Percentiles rank a stretch among this genome's conserved stretches.
Conservation (phyloP, 1,140 invertebrate species). For the Acromyrmex echinatior region DNA sequence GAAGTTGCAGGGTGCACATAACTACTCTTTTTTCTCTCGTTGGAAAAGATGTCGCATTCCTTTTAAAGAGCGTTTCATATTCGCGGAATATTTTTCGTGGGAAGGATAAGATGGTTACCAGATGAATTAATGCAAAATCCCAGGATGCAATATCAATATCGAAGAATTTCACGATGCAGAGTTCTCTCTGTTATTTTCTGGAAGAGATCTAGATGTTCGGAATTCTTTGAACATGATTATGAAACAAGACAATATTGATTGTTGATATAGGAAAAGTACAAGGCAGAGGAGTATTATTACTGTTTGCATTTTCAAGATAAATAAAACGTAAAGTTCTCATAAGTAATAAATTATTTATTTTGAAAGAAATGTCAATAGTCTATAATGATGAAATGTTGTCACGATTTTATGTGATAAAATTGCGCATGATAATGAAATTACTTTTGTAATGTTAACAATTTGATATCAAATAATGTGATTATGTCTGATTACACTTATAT, state of each 20-base stretch:
- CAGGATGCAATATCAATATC: conserved; percentile 4
- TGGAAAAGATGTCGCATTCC: not conserved
- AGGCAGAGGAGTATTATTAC: not conserved
- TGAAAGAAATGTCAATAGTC: not conserved
- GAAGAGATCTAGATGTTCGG: not conserved
- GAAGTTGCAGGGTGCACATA: not conserved
- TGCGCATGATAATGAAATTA: not conserved
- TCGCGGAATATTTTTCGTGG: conserved; percentile 14
- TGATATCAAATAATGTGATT: conserved; percentile 1
- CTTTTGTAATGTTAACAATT: not conserved
- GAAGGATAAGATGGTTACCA: conserved; percentile 4
- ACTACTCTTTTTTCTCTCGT: conserved; percentile 16
- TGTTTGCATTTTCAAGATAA: not conserved
- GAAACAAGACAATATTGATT: conserved; percentile 5
- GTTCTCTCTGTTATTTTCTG: not conserved
- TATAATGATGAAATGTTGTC: not conserved
- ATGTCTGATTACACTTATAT: not conserved
- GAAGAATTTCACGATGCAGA: conserved; percentile 30
- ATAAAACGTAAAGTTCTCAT: not conserved
- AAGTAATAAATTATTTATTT: conserved; percentile 23
- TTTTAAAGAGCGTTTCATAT: conserved; percentile 8
- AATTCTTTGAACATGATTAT: not conserved
- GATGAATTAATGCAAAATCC: conserved; percentile 5
- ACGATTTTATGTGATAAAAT: not conserved
- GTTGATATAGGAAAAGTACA: not conserved